phyloP scores from a whole-genome alignment of 2,888 invertebrate genomes.

The Choreutis nemorana region DNA sequence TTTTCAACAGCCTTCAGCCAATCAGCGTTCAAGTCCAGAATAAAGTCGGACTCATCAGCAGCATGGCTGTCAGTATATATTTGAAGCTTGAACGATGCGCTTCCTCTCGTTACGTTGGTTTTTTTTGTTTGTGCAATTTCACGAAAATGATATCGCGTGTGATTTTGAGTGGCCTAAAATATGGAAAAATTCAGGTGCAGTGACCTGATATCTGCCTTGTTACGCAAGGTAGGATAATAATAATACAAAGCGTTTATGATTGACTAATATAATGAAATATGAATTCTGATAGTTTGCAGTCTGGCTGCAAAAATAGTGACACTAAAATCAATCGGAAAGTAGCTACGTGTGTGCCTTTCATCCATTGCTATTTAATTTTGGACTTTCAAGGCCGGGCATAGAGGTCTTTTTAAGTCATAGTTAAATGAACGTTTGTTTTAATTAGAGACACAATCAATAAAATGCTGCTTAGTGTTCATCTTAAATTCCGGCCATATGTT shows the following conservation, averaged over 20 bases:
- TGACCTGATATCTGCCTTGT: slow-evolving; percentile 45
- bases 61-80: slow-evolving; percentile 99
- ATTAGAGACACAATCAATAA: slow-evolving; percentile 38
- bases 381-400: slow-evolving; percentile 36
- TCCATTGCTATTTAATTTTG: slow-evolving; percentile 30
- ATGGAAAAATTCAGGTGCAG: slow-evolving; percentile 66
- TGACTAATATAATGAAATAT: slow-evolving; percentile 1
- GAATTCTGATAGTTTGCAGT: slow-evolving; percentile 3
- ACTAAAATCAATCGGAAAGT: slow-evolving; percentile 33
- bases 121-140: slow-evolving; percentile 63
- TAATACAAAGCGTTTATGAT: slow-evolving; percentile 9
- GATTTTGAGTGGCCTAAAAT: slow-evolving; percentile 53
- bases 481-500: slow-evolving; percentile 59
- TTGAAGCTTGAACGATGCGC: slow-evolving; percentile 86
- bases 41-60: slow-evolving; percentile 87
- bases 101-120: slow-evolving; percentile 78
- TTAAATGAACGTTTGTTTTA: slow-evolving; percentile 13
- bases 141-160: slow-evolving; percentile 65
- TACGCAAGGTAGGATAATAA: slow-evolving; percentile 35
- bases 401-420: slow-evolving; percentile 18
- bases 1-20: slow-evolving; percentile 54
- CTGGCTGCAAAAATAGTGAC: slow-evolving; percentile 22
- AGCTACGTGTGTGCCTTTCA: slow-evolving; percentile 38
- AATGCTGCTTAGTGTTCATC: slow-evolving; percentile 23
- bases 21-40: slow-evolving; percentile 73